Percentiles rank a stretch among this genome's conserved stretches.
Conservation (phyloP, 2,888 invertebrate species). For the Drosophila kambysellisi region DNA sequence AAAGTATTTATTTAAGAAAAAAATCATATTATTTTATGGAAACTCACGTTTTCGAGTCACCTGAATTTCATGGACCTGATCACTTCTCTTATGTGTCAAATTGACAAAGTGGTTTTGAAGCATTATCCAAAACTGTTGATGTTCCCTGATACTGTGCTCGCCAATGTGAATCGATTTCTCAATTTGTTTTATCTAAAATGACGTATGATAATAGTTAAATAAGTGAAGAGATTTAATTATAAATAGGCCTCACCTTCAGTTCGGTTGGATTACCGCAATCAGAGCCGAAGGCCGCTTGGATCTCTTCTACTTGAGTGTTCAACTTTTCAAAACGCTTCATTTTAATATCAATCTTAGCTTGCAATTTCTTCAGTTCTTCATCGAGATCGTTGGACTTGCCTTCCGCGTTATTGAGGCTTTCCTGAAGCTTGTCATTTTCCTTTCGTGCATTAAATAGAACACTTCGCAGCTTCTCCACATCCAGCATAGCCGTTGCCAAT, state of each 20-base stretch:
- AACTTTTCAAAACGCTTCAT: conserved; percentile 86
- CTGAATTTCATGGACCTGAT: conserved; percentile 89
- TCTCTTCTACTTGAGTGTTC: conserved; percentile 86
- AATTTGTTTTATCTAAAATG: conserved; percentile 87
- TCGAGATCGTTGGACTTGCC: conserved; percentile 85
- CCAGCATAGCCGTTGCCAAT: conserved; percentile 86
- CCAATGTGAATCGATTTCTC: conserved; percentile 88
- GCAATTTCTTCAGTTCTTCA: conserved; percentile 85
- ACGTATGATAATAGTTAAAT: background rate
- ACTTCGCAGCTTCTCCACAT: conserved; percentile 84
- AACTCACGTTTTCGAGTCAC: conserved; percentile 89
- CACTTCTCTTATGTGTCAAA: conserved; percentile 89
- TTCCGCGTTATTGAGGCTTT: conserved; percentile 84
- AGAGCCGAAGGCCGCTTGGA: conserved; percentile 86
- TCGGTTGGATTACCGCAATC: conserved; percentile 83
- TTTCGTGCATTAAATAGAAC: conserved; percentile 65
- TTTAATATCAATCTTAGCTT: conserved; percentile 85
- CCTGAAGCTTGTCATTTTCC: conserved; percentile 68
- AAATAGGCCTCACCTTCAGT: conserved; percentile 75
- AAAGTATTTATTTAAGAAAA: no score
- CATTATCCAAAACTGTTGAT: conserved; percentile 91
- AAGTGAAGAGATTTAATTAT: conserved; percentile 89
- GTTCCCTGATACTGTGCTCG: conserved; percentile 87
- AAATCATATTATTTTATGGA: background rate
- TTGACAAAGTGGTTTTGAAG: conserved; percentile 90